These are phyloP conservation scores for Entomyzon cyanotis DNA, from an alignment of 2,113 vertebrate genomes.

Conservation along the genomic window DNA sequence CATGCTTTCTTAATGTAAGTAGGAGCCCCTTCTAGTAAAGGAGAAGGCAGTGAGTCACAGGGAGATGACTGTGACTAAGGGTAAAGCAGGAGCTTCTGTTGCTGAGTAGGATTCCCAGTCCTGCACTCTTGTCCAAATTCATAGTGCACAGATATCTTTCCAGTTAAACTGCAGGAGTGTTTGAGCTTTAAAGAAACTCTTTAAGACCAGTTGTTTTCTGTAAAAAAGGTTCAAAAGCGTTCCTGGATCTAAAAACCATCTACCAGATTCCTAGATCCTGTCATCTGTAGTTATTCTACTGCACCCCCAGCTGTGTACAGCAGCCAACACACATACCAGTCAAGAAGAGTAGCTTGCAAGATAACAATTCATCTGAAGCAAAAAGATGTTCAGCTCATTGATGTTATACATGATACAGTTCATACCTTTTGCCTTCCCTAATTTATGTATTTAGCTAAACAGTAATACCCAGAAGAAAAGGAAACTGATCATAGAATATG, in stretches of 20 bases:
- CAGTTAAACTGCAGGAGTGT: background rate
- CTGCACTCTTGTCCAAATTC: background rate
- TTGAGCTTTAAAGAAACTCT: background rate
- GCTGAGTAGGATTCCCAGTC: background rate
- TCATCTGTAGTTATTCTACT: background rate
- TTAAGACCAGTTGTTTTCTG: background rate
- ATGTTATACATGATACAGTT: background rate
- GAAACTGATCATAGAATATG: background rate
- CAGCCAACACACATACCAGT: background rate
- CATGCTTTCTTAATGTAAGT: background rate
- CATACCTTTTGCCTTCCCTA: background rate
- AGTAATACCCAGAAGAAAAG: background rate
- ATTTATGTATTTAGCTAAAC: background rate
- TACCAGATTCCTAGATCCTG: background rate
- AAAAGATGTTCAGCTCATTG: background rate
- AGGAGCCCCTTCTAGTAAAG: background rate
- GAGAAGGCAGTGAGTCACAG: background rate
- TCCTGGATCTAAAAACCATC: background rate
- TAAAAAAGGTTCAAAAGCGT: background rate
- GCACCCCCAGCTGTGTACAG: background rate
- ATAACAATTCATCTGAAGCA: background rate
- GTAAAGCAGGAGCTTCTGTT: background rate
- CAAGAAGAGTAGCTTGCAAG: background rate
- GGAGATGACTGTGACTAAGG: background rate
- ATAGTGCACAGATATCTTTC: background rate